Evolutionary conservation across 2,113 vertebrate genomes (phyloP), one percentile per base, ranked within the genome.

Genomic region (Mionectes macconnelli): DNA sequence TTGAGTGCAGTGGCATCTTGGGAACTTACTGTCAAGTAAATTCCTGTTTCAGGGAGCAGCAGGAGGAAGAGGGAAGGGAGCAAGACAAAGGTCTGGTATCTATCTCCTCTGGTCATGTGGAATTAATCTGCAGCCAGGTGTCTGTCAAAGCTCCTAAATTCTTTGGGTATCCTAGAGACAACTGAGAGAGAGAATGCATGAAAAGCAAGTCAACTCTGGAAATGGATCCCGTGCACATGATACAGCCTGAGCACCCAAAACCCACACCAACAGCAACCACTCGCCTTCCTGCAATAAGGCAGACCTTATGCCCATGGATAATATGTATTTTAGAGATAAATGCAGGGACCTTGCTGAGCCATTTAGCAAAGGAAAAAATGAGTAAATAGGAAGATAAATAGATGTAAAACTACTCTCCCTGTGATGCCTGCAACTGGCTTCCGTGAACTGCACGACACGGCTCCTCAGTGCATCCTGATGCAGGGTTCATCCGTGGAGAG

Each of bases 371-470:
- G 50, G 15, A 66, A 73, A 62, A 25, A 25, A 63, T 16, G 33
- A 82, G 17, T 30, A 66, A 86, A 39, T 8, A 67, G 16, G 56
- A 72, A 45, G 30, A 67, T 5, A 63, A 85, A 30, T 45, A 70
- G 27, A 72, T 75, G 14, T n/a, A 42, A 42, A 91, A 21, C 21
- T 28, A 2, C 31, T 33, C 33, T 15, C 39, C 39, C 60, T 25
- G 0, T 1, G 1, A 10, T 7, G 59, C 47, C 63, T 62, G 68
- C 18, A 60, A 49, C 20, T 1, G 2, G 27, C 63, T 73, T 35
- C 45, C 31, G 42, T 0, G 0, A 53, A 55, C 17, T 25, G 42
- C 70, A 40, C 0, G 0, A 39, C 52, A 12, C 1, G 0, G 44
- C 30, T 90, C 35, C 55, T 80, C 2, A 0, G 40, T 5, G 2